phyloP scores from a whole-genome alignment of 2,888 invertebrate species.

The Spisula solida region DNA sequence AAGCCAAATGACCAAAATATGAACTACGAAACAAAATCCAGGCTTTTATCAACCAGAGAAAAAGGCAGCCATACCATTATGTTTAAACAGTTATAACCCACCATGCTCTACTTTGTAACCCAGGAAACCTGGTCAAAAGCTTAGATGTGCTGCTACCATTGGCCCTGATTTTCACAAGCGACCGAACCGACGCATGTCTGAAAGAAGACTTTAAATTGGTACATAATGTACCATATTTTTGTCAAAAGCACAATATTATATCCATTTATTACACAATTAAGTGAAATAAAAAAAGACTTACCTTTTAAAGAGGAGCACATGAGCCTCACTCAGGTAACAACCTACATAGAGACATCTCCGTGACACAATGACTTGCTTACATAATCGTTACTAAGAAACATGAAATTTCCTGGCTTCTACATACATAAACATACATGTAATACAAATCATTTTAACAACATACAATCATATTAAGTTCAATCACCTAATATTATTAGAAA shows the following conservation, averaged over 20 bases:
- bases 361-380: neutral
- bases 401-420: slow-evolving; percentile 4
- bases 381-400: neutral
- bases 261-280: too few species aligned
- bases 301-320: neutral
- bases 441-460: neutral
- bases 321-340: neutral
- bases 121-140: too few species aligned
- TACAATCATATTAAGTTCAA: neutral
- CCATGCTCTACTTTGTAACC: too few species aligned
- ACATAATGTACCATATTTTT: too few species aligned
- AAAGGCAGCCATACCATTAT: too few species aligned
- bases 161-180: too few species aligned
- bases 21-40: neutral
- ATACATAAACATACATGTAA: neutral
- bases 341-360: neutral
- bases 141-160: too few species aligned
- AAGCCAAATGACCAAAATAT: slow-evolving; percentile 4
- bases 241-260: too few species aligned
- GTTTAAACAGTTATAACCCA: too few species aligned
- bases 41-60: neutral
- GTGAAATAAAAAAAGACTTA: neutral
- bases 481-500: too few species aligned
- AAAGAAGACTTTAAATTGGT: too few species aligned
- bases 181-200: too few species aligned